These are phyloP conservation scores for Gonatopus flavifemur DNA, from an alignment of 1,140 invertebrate genomes.

Conservation along the genomic window DNA sequence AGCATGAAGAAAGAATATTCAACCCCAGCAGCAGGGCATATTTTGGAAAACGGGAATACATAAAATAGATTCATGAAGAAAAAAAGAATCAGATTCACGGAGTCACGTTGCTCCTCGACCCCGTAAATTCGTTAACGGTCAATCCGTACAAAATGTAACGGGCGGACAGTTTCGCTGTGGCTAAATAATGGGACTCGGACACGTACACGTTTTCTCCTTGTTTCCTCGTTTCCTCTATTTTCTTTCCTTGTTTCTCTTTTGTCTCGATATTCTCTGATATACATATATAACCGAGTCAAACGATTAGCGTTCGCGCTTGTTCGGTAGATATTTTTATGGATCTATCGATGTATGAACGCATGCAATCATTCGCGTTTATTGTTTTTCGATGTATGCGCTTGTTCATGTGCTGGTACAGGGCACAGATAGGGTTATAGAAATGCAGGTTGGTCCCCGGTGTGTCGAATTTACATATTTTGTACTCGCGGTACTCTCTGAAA, in stretches of 20 bases:
- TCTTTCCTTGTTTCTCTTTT: conserved; percentile 1
- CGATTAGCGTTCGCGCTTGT: no score
- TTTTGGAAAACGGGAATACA: no score
- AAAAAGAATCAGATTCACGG: conserved; percentile 1
- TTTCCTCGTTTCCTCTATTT: conserved; percentile 1
- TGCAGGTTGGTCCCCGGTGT: conserved; percentile 32
- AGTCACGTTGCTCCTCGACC: background rate
- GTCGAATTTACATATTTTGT: conserved; percentile 48
- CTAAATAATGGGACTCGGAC: conserved; percentile 34
- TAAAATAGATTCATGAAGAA: no score
- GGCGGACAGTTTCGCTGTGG: conserved; percentile 24
- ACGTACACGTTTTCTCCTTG: conserved; percentile 9
- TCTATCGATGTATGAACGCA: conserved; percentile 52
- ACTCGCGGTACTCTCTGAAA: conserved; percentile 22
- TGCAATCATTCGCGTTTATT: conserved; percentile 51
- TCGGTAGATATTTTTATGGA: conserved; percentile 46
- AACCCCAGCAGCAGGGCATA: no score
- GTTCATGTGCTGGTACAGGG: no score
- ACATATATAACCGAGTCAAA: background rate
- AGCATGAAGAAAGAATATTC: no score
- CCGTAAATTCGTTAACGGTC: conserved; percentile 21
- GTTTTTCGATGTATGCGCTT: no score
- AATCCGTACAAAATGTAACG: conserved; percentile 25
- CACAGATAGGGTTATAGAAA: no score
- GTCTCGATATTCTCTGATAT: conserved; percentile 5